Percentiles rank a stretch among this genome's conserved stretches.
These are phyloP conservation scores for Microtus ochrogaster DNA, from an alignment of 2,113 vertebrate genomes.

Conservation along the genomic window DNA sequence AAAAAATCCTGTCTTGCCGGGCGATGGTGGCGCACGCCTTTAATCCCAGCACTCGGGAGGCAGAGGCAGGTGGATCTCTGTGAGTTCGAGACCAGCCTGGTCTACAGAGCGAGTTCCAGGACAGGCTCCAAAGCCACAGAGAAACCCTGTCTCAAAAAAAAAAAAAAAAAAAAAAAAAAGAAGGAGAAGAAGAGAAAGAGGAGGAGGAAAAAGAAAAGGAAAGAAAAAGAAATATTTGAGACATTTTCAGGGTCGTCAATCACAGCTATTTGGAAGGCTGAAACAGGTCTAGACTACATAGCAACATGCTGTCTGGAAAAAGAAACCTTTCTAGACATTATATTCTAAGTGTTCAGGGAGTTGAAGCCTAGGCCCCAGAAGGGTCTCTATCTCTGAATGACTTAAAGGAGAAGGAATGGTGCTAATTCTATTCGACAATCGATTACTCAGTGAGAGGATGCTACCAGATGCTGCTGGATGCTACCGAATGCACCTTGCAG, in stretches of 20 bases:
- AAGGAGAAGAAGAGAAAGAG: no score
- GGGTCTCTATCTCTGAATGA: background rate
- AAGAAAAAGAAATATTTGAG: background rate
- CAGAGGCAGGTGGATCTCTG: no score
- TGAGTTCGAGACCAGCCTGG: no score
- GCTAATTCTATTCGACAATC: background rate
- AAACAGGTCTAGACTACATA: background rate
- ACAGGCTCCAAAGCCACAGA: no score
- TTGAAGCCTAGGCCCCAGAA: background rate
- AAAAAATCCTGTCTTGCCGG: background rate
- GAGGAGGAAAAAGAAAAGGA: background rate
- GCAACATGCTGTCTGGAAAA: background rate
- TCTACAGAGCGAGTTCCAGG: no score
- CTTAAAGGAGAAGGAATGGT: background rate
- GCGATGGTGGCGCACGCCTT: no score
- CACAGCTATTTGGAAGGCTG: background rate
- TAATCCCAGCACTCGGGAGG: no score
- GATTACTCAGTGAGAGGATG: background rate
- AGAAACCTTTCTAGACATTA: background rate
- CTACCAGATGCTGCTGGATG: no score
- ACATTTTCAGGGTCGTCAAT: background rate
- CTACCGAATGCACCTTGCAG: background rate
- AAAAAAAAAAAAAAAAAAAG: background rate
- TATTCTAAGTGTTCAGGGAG: background rate
- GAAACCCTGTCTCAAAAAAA: no score